These are phyloP conservation scores for Cephus pulcher DNA, from an alignment of 2,888 invertebrate genomes.

Conservation along the genomic window DNA sequence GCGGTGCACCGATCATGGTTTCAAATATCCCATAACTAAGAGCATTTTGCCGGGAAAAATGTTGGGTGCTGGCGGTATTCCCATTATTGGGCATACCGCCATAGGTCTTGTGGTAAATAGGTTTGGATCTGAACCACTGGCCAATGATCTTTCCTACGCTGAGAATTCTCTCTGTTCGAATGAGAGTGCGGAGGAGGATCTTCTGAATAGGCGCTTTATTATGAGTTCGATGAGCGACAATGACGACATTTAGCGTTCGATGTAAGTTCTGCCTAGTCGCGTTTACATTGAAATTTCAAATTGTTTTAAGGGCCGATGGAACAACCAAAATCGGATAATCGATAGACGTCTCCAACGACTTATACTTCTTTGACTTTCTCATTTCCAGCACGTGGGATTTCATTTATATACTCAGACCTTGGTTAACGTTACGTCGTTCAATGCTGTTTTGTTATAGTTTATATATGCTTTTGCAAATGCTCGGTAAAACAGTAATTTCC, in stretches of 20 bases:
- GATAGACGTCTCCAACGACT: not conserved
- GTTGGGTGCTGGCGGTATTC: conserved; percentile 54
- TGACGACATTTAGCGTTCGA: conserved; percentile 36
- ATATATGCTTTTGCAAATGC: no score
- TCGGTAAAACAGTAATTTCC: no score
- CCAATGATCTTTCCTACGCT: conserved; percentile 42
- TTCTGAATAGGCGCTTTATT: conserved; percentile 52
- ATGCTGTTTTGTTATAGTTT: no score
- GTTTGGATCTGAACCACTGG: conserved; percentile 53
- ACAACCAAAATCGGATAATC: not conserved
- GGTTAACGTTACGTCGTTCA: not conserved
- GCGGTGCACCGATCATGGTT: conserved; percentile 51
- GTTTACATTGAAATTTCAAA: not conserved
- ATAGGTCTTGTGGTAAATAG: conserved; percentile 61
- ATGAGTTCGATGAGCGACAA: conserved; percentile 57
- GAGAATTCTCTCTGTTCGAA: conserved; percentile 50
- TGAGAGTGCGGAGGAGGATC: conserved; percentile 50
- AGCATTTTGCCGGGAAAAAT: conserved; percentile 54
- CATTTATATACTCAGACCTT: not conserved
- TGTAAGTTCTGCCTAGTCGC: not conserved
- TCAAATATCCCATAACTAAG: conserved; percentile 52
- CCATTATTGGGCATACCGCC: conserved; percentile 59
- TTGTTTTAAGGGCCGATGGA: not conserved
- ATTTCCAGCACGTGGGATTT: not conserved
- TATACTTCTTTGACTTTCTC: not conserved